These are phyloP conservation scores for Caenorhabditis remanei DNA, from an alignment of 1,140 invertebrate species.

Conservation along the genomic window DNA sequence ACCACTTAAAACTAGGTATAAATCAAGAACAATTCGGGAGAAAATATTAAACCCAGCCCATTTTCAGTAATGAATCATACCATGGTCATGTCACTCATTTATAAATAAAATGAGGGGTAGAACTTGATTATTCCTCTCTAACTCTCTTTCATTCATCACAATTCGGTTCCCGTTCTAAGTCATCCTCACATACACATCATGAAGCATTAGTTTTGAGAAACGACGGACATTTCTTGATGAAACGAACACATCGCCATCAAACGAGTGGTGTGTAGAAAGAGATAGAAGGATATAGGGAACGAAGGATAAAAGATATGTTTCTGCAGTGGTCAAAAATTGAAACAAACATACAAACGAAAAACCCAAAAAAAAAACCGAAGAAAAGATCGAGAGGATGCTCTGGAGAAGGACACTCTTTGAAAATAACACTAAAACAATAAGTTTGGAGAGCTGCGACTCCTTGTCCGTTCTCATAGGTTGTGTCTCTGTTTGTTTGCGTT, in stretches of 20 bases:
- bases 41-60: neutral
- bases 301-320: constrained; percentile 31
- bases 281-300: neutral
- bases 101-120: constrained; percentile 30
- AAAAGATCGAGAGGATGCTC: neutral
- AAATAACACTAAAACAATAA: constrained; percentile 55
- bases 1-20: too few relatives aligned
- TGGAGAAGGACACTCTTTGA: constrained; percentile 22
- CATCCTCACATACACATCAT: constrained; percentile 35
- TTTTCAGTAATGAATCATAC: constrained; percentile 26
- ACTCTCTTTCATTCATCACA: constrained; percentile 3
- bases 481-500: constrained; percentile 16
- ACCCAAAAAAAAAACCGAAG: neutral
- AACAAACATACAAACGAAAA: constrained; percentile 8
- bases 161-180: neutral
- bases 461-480: constrained; percentile 26
- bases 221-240: constrained; percentile 47
- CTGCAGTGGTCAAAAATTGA: constrained; percentile 35
- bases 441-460: constrained; percentile 41
- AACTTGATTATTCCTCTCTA: constrained; percentile 2
- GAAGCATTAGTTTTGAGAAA: constrained; percentile 41
- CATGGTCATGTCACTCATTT: neutral
- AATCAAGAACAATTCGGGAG: too few relatives aligned
- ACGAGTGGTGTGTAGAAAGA: neutral
- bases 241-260: constrained; percentile 27